Conservation (phyloP, 2,797 vertebrate genomes). For the Cygnus olor region DNA sequence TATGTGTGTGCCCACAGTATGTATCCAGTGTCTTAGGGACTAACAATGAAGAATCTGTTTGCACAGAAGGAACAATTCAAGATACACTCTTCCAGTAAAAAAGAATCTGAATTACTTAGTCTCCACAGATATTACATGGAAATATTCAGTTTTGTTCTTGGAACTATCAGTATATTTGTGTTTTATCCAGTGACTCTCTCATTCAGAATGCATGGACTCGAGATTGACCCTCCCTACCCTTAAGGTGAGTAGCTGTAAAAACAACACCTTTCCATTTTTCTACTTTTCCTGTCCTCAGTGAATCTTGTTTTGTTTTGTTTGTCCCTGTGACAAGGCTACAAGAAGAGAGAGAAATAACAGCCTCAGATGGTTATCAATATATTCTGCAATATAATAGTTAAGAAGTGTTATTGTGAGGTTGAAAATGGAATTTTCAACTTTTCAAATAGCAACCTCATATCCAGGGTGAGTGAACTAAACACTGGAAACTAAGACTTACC, state of each 20-base stretch:
- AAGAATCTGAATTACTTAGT: background rate
- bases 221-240: background rate
- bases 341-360: background rate
- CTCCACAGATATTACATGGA: background rate
- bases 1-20: background rate
- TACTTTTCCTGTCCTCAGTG: background rate
- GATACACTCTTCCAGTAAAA: background rate
- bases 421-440: conserved; percentile 11
- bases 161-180: background rate
- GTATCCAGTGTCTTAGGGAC: background rate
- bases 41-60: background rate
- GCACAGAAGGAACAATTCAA: background rate
- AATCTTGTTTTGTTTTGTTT: conserved; percentile 16
- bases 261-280: background rate
- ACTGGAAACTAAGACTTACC: background rate
- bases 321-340: background rate
- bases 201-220: background rate
- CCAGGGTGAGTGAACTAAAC: background rate
- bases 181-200: background rate
- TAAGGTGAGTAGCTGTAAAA: background rate
- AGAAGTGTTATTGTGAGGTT: background rate
- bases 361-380: background rate
- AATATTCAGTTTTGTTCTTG: background rate
- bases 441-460: background rate
- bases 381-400: background rate